These are phyloP conservation scores for Heterochromis multidens DNA, from an alignment of 2,113 vertebrate genomes.

Conservation along the genomic window DNA sequence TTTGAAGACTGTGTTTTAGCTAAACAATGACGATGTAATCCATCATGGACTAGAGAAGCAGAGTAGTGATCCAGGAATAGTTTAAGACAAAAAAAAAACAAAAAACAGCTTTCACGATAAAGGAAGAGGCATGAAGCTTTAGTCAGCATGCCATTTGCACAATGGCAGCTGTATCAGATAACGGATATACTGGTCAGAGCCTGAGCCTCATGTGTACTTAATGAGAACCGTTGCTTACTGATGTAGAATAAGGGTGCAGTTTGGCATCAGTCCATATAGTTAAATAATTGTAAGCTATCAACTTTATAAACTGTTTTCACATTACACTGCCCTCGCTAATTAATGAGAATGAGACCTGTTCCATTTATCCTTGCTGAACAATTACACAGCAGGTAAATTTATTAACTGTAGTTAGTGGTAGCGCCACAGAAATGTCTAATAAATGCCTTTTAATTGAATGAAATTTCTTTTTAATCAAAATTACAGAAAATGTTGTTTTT, in stretches of 20 bases:
- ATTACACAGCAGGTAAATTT: slow-evolving; percentile 57
- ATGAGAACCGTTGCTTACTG: background rate
- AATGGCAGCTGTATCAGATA: background rate
- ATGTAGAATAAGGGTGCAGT: background rate
- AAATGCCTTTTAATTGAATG: slow-evolving; percentile 36
- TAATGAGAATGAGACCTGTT: slow-evolving; percentile 8
- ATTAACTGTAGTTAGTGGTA: slow-evolving; percentile 33
- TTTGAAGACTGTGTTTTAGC: slow-evolving; percentile 16
- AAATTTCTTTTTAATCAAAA: slow-evolving; percentile 29
- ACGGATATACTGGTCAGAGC: background rate
- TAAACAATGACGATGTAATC: slow-evolving; percentile 47
- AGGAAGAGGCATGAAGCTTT: slow-evolving; percentile 1
- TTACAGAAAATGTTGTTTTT: background rate
- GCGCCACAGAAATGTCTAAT: slow-evolving; percentile 33
- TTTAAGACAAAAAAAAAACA: slow-evolving; percentile 34
- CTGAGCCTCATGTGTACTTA: background rate
- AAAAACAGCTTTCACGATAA: slow-evolving; percentile 26
- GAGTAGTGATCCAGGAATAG: slow-evolving; percentile 21
- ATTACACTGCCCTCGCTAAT: slow-evolving; percentile 6
- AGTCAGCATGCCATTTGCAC: background rate
- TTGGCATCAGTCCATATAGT: background rate
- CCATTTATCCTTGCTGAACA: slow-evolving; percentile 26
- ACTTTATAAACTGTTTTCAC: slow-evolving; percentile 15
- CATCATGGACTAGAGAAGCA: slow-evolving; percentile 1
- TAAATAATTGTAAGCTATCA: slow-evolving; percentile 24